Percentiles rank a stretch among this genome's conserved stretches.
These are phyloP conservation scores for Allacma fusca DNA, from an alignment of 2,888 invertebrate genomes.

Conservation along the genomic window DNA sequence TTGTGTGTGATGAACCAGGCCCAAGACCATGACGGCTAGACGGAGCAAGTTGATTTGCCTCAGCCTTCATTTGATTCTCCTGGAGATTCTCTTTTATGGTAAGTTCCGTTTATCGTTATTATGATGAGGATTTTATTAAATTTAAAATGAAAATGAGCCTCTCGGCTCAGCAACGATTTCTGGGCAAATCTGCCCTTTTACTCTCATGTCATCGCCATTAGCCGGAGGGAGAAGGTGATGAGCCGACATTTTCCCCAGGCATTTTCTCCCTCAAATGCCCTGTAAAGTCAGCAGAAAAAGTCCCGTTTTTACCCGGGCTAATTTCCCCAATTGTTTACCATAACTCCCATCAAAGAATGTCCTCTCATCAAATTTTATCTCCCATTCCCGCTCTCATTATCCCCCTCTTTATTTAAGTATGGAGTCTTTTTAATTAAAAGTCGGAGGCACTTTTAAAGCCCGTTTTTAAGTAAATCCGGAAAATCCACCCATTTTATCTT, in stretches of 20 bases:
- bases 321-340: slow-evolving; percentile 31
- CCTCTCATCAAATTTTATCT: not conserved
- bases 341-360: not conserved
- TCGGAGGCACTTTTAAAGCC: not conserved
- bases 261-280: not conserved
- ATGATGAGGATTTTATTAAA: not conserved
- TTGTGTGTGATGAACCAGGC: slow-evolving; percentile 18
- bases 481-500: too few relatives aligned
- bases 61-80: slow-evolving; percentile 57
- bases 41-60: slow-evolving; percentile 56
- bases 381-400: not conserved
- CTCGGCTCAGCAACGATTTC: not conserved
- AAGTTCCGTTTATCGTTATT: slow-evolving; percentile 43
- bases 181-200: not conserved
- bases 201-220: not conserved
- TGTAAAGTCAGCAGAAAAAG: slow-evolving; percentile 10
- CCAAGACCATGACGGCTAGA: slow-evolving; percentile 51
- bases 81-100: slow-evolving; percentile 61
- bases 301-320: not conserved
- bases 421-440: not conserved
- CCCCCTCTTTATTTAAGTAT: not conserved
- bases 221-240: not conserved
- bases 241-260: not conserved
- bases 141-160: not conserved
- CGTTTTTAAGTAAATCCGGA: too few relatives aligned